phyloP scores from a whole-genome alignment of 2,797 vertebrate species.

The Anguilla obscura region DNA sequence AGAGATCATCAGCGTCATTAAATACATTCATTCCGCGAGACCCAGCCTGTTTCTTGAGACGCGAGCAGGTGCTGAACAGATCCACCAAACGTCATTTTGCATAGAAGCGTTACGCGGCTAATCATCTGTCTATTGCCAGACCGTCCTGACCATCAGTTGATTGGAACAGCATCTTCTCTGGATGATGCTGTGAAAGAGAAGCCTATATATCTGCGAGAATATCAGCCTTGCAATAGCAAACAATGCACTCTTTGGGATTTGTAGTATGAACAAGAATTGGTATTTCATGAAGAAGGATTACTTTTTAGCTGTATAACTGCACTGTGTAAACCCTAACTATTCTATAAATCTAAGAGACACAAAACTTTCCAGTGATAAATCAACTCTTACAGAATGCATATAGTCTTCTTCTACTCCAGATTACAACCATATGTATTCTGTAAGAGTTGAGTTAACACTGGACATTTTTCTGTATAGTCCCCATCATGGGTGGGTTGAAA shows the following conservation, averaged over 20 bases:
- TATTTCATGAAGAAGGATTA: too few relatives aligned
- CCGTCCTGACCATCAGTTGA: not conserved
- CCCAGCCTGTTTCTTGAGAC: too few relatives aligned
- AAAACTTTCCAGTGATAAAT: not conserved
- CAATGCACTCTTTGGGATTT: not conserved
- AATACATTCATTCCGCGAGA: not conserved
- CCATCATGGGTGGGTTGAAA: not conserved
- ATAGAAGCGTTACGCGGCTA: not conserved
- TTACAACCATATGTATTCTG: too few relatives aligned
- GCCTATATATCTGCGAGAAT: not conserved
- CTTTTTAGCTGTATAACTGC: too few relatives aligned
- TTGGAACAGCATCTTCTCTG: not conserved
- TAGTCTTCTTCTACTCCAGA: too few relatives aligned
- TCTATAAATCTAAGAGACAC: not conserved
- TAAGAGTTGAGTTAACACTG: too few relatives aligned
- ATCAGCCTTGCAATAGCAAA: not conserved
- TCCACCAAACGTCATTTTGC: too few relatives aligned
- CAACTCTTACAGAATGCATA: too few relatives aligned
- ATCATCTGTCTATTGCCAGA: not conserved
- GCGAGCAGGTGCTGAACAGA: too few relatives aligned
- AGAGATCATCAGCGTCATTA: not conserved
- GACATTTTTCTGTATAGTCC: not conserved
- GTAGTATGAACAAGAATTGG: not conserved
- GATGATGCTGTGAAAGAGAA: not conserved
- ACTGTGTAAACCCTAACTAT: not conserved